phyloP scores from a whole-genome alignment of 2,113 vertebrate species.

The Aegotheles bennettii region DNA sequence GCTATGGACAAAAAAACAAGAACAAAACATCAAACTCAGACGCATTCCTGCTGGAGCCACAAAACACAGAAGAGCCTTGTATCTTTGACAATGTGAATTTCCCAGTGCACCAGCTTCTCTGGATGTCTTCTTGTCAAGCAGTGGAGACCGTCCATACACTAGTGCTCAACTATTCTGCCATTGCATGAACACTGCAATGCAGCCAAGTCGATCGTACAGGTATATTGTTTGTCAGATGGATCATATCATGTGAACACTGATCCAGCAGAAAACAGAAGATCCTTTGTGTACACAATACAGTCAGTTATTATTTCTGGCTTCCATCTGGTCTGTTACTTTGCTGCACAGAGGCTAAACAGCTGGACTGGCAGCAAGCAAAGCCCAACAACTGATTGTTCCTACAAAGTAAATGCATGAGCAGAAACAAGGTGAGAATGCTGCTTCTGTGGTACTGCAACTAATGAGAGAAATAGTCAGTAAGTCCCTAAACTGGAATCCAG shows the following conservation, averaged over 20 bases:
- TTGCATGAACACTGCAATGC: not conserved
- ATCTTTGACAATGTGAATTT: not conserved
- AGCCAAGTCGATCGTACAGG: rapidly evolving
- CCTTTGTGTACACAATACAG: not conserved
- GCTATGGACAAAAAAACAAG: not conserved
- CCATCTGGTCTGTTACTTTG: not conserved
- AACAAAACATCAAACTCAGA: not conserved
- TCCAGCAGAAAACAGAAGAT: constrained; percentile 1
- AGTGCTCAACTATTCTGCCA: not conserved
- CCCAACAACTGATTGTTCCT: not conserved
- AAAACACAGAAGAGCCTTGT: not conserved
- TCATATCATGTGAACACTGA: not conserved
- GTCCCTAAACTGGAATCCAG: not conserved
- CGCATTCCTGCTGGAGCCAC: not conserved
- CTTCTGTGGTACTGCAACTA: not conserved
- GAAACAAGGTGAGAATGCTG: not conserved
- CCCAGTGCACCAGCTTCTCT: not conserved
- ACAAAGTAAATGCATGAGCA: not conserved
- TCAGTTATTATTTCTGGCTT: constrained; percentile 2
- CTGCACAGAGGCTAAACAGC: not conserved
- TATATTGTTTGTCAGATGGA: not conserved
- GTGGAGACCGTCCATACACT: not conserved
- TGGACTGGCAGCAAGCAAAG: constrained; percentile 2
- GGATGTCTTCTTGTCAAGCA: not conserved
- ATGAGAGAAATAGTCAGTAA: not conserved